Conservation (phyloP, 1,140 invertebrate genomes). For the Aporrectodea caliginosa region DNA sequence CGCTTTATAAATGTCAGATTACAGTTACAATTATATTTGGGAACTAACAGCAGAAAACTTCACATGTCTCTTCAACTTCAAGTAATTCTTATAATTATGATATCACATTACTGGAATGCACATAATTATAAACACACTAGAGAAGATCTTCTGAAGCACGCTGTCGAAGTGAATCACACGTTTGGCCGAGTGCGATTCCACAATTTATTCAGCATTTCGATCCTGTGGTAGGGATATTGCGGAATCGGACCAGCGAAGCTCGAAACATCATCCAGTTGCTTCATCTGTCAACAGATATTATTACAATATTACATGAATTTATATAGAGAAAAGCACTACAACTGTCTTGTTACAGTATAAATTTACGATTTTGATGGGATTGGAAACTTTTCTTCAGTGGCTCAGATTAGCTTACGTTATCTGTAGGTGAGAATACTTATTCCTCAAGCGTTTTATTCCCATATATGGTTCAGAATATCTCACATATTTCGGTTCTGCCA, state of each 20-base stretch:
- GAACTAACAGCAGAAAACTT: too few species aligned
- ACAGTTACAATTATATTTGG: too few species aligned
- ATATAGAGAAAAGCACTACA: not conserved
- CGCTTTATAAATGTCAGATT: too few species aligned
- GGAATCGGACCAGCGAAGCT: not conserved
- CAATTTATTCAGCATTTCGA: not conserved
- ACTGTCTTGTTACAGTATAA: too few species aligned
- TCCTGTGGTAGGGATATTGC: not conserved
- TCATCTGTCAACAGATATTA: not conserved
- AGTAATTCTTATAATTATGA: not conserved
- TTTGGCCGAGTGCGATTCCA: not conserved
- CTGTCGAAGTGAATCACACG: not conserved
- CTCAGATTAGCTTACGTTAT: not conserved
- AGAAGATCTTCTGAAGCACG: not conserved
- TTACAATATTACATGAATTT: not conserved
- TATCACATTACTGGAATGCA: not conserved
- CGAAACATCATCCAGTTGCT: not conserved
- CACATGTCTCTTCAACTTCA: not conserved
- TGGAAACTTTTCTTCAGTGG: not conserved
- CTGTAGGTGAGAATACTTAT: too few species aligned
- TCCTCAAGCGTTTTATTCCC: too few species aligned
- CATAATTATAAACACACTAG: not conserved
- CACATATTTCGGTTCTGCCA: too few species aligned
- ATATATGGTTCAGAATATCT: too few species aligned
- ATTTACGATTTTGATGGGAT: not conserved